Base-by-base conservation (phyloP, 2,113 vertebrate species). In the Myotis lucifugus region DNA sequence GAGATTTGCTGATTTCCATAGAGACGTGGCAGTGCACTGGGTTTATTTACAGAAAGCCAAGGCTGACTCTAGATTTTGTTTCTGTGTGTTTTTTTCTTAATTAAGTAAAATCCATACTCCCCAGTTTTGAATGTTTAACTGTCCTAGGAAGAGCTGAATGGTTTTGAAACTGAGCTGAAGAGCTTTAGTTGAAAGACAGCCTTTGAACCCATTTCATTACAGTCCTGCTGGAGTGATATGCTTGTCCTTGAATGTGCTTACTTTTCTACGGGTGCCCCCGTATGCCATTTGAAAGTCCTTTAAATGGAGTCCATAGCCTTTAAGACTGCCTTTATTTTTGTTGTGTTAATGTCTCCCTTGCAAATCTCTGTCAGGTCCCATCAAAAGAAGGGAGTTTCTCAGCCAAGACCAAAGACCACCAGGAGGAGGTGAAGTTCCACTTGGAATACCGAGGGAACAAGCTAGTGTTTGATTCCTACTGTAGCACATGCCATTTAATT, bases 271-370 rank as follows among this genome's bases (percentile, higher is more conserved):
- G 77, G 77, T 81, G 73, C 54, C 78, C 87, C 4, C 1, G 29
- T 37, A 40, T 82, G 95, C 95, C 88, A 90, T 73, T 40, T 56
- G 66, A 94, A 97, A 95, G 81, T 67, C 8, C 66, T 76, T 64
- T 83, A 54, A 54, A 48, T 70, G 50, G 82, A 97, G 98, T 97
- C 96, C 96, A 96, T 90, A 91, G 3, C 77, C 42, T 79, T 52
- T 32, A 21, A 74, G 13, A 76, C 18, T 50, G 69, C 78, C 92
- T 85, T 96, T 67, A 23, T 37, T 91, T 93, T 72, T 88, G 14
- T 77, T 92, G 95, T 56, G 84, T 95, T 95, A 98, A 95, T 96
- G 90, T 93, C 76, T 94, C 61, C 70, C 42, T 81, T 66, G 37
- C 78, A 85, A 83, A 73, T 79, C 73, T 70, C 18, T 66, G 61